phyloP scores from a whole-genome alignment of 2,888 invertebrate species.

The Petrolisthes manimaculis region DNA sequence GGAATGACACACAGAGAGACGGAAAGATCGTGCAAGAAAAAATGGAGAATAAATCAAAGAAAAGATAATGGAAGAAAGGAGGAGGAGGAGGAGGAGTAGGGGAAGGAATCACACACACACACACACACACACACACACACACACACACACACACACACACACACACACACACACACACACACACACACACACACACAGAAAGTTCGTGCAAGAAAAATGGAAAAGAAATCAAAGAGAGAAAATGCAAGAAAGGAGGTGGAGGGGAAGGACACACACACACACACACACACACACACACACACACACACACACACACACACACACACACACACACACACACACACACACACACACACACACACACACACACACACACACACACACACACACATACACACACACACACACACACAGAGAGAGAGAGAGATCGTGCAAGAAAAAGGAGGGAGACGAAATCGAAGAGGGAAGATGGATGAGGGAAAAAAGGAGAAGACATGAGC shows the following conservation, averaged over 20 bases:
- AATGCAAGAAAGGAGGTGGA: too few species aligned
- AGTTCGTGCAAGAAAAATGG: not conserved
- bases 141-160: not conserved
- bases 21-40: too few species aligned
- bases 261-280: too few species aligned
- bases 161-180: not conserved
- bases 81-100: not conserved
- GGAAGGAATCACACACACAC: not conserved
- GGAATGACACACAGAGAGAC: too few species aligned
- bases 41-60: too few species aligned
- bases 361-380: conserved; percentile 11
- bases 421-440: too few species aligned
- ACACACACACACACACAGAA: not conserved
- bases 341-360: not conserved
- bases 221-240: not conserved
- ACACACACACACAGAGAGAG: too few species aligned
- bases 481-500: not conserved
- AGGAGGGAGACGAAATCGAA: not conserved
- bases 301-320: not conserved
- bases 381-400: too few species aligned
- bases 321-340: not conserved
- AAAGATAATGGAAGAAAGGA: not conserved
- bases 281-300: not conserved
- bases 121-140: not conserved
- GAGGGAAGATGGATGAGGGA: not conserved